Base-by-base conservation (phyloP, 2,113 vertebrate genomes). In the Oxyruncus cristatus region DNA sequence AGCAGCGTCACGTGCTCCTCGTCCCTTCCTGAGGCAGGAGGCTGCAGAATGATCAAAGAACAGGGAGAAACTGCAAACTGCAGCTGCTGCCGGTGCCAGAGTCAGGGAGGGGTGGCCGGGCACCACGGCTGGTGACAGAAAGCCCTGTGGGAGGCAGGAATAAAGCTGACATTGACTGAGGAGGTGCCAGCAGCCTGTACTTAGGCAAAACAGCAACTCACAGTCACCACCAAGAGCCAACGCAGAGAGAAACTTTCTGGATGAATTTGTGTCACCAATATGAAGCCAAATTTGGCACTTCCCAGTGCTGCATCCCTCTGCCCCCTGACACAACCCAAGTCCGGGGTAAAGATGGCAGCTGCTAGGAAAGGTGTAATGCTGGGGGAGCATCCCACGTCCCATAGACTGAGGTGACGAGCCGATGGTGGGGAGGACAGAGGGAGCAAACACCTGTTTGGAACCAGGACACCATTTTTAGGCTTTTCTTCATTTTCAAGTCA, bases 111-210 rank as follows among this genome's bases (percentile, higher is more conserved):
- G 92, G 80, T 70, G 59, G 5, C 30, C 0, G 6, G 89, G 92
- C 87, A 75, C 67, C 37, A 1, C 0, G 26, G 32, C 49, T 46
- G 14, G 73, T 35, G 14, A 41, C 6, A 66, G 84, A 68, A 91
- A 91, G 41, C 82, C 86, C 90, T n/a, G 78, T 61, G 5, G 41
- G 39, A 90, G 78, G 89, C 65, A 41, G 30, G 74, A 58, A 68
- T 66, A 58, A 71, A 70, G 94, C 91, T 88, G 96, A 27, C 85
- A 6, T 11, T 20, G 85, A 20, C 46, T 41, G 90, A 88, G 93
- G 70, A 52, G 70, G 65, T 95, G 89, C 95, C 95, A 93, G 85
- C 70, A 74, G 81, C 35, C 28, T 59, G 85, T 83, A 89, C 76
- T 79, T 5, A 28, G 92, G 84, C 80, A 23, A 28, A 73, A 21